Evolutionary conservation across 2,888 invertebrate genomes (phyloP).

Genomic region (Drosophila macrospina): DNA sequence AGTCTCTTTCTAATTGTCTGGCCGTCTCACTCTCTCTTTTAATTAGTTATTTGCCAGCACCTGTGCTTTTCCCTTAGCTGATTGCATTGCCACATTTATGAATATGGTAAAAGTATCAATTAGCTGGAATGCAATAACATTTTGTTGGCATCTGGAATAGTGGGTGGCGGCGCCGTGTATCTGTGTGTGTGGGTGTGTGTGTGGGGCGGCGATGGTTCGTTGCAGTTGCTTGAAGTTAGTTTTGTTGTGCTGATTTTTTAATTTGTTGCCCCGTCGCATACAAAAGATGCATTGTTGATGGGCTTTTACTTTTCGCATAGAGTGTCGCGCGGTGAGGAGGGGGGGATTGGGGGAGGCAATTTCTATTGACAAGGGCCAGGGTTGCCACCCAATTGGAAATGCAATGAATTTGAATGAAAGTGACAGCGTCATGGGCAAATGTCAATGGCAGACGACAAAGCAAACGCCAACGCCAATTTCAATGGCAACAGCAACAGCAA

Average conservation of each 20-base stretch:
- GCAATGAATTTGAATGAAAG: slow-evolving; percentile 72
- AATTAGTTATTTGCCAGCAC: slow-evolving; percentile 48
- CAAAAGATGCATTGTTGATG: slow-evolving; percentile 54
- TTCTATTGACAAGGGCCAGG: slow-evolving; percentile 43
- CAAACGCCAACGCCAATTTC: slow-evolving; percentile 30
- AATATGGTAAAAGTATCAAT: slow-evolving; percentile 71
- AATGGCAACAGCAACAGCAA: slow-evolving; percentile 26
- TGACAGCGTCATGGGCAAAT: slow-evolving; percentile 41
- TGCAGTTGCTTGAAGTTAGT: slow-evolving; percentile 6
- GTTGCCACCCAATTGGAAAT: slow-evolving; percentile 41
- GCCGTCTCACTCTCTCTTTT: slow-evolving; percentile 55
- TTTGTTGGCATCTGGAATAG: slow-evolving; percentile 7
- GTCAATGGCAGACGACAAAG: slow-evolving; percentile 58
- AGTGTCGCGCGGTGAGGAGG: slow-evolving; percentile 15
- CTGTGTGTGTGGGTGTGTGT: not conserved
- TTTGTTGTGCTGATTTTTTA: slow-evolving; percentile 29
- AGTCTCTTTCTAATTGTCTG: slow-evolving; percentile 16
- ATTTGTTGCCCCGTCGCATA: slow-evolving; percentile 24
- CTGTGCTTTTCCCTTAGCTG: slow-evolving; percentile 48
- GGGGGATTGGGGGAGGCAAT: too few relatives aligned
- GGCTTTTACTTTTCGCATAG: slow-evolving; percentile 60
- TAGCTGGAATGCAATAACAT: slow-evolving; percentile 41
- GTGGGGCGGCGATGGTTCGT: not conserved
- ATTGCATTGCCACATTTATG: slow-evolving; percentile 38
- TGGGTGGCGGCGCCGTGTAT: too few relatives aligned